Conservation (phyloP, 2,797 vertebrate species). For the Xenops minutus region DNA sequence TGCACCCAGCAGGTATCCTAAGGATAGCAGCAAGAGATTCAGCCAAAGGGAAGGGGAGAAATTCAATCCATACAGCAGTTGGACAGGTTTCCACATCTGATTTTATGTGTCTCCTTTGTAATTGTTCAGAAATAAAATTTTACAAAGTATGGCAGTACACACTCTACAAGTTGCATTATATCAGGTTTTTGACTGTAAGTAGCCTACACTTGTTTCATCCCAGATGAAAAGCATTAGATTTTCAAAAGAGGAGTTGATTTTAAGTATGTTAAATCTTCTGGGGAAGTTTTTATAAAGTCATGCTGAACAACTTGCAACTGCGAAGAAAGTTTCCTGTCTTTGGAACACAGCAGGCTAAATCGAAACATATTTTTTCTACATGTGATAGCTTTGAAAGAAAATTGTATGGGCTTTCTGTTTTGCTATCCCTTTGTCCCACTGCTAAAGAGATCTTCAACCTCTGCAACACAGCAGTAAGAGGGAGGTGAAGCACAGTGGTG, state of each 20-base stretch:
- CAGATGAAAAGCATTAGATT: slow-evolving; percentile 62
- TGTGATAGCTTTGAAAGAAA: slow-evolving; percentile 28
- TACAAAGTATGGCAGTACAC: not conserved
- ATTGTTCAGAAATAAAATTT: not conserved
- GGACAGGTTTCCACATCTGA: not conserved
- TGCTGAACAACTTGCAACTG: slow-evolving; percentile 58
- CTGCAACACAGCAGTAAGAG: not conserved
- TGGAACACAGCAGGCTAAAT: slow-evolving; percentile 62
- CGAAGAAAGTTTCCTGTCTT: slow-evolving; percentile 51
- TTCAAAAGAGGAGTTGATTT: slow-evolving; percentile 54
- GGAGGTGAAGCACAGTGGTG: not conserved
- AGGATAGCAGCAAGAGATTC: not conserved
- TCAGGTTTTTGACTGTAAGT: slow-evolving; percentile 55
- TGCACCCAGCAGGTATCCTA: not conserved
- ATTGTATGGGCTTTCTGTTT: slow-evolving; percentile 16
- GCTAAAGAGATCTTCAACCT: slow-evolving; percentile 62
- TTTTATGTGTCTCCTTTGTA: not conserved
- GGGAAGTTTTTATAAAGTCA: slow-evolving; percentile 64
- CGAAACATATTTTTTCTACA: slow-evolving; percentile 61
- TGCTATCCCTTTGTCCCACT: slow-evolving; percentile 34
- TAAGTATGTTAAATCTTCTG: slow-evolving; percentile 55
- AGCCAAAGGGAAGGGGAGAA: not conserved
- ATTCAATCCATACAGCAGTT: not conserved
- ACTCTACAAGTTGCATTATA: not conserved
- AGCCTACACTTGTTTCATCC: slow-evolving; percentile 59